Conservation (phyloP, 2,888 invertebrate species). For the Cremastinae sp. region DNA sequence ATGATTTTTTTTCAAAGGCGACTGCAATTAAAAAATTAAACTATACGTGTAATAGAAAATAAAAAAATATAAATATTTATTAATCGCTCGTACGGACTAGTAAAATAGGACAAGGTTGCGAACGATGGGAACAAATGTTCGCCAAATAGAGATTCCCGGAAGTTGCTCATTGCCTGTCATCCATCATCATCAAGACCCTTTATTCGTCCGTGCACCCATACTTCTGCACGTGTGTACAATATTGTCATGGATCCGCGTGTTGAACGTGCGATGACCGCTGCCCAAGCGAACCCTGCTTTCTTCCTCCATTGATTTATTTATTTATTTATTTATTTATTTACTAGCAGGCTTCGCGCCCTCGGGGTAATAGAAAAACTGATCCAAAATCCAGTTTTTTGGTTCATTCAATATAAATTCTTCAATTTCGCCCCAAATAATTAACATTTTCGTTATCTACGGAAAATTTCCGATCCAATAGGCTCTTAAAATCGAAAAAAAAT, state of each 20-base stretch:
- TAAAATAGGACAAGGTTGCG: constrained; percentile 76
- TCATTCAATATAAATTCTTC: no score
- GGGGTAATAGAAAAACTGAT: no score
- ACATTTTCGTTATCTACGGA: no score
- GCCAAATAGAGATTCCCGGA: constrained; percentile 75
- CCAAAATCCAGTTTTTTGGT: no score
- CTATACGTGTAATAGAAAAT: background rate
- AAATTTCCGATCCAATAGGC: no score
- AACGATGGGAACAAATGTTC: constrained; percentile 71
- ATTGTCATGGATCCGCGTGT: constrained; percentile 62
- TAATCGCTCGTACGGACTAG: constrained; percentile 22
- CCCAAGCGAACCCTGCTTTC: constrained; percentile 60
- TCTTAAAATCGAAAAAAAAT: no score
- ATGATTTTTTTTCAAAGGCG: no score
- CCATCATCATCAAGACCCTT: constrained; percentile 77
- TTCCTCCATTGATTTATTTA: constrained; percentile 15
- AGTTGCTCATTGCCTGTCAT: constrained; percentile 76
- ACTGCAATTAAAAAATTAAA: background rate
- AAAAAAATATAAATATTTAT: constrained; percentile 10
- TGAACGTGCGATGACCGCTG: constrained; percentile 66
- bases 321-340: no score
- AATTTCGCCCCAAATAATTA: no score
- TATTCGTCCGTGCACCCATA: constrained; percentile 22
- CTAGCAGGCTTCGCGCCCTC: no score
- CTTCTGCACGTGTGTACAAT: constrained; percentile 2